Base-by-base conservation (phyloP, 1,140 invertebrate genomes). In the Helicoverpa zea region DNA sequence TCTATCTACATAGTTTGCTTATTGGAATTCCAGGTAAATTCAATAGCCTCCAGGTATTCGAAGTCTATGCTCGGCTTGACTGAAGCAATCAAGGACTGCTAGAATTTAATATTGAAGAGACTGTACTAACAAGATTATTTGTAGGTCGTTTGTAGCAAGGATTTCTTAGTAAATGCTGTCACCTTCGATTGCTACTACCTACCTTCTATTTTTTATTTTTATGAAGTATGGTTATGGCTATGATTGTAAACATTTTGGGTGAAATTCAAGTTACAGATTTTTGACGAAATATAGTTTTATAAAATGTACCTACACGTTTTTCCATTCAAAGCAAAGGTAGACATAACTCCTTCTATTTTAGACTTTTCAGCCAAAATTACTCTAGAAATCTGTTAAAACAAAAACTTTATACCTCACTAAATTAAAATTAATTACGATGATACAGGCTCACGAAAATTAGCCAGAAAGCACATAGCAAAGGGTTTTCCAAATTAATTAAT, bases 401-500 rank as follows among this genome's bases (percentile, higher is more conserved):
- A 1, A 9, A 43, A 43, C 35, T 43, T 43, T 9, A 9, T 9
- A 43, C 35, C 5, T 43, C 5, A 1, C 35, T 43, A 43, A 43
- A 9, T 43, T 43, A 43, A 43, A 43, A 43, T 43, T 43, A 43
- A 43, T 23, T 43, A 43, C 9, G 35, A 43, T 43, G 35, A 43
- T 43, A 43, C 35, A 43, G 35, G 5, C 7, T 9, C 9, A 43
- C 5, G n/a, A 9, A 43, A 43, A 9, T 7, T 9, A 5, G 35
- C 35, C 35, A 43, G 35, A 54, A 35, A 14, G 16, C 23, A 11
- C 29, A 14, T 35, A 35, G 14, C 12, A 18, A 7, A 13, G 29
- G 18, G 35, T 59, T 14, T 61, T 75, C 23, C n/a, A 68, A 58
- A 68, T 70, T 79, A 74, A 74, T 54, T 74, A 79, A 54, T 79